phyloP scores from a whole-genome alignment of 2,113 vertebrate species.

The Shinisaurus crocodilurus region DNA sequence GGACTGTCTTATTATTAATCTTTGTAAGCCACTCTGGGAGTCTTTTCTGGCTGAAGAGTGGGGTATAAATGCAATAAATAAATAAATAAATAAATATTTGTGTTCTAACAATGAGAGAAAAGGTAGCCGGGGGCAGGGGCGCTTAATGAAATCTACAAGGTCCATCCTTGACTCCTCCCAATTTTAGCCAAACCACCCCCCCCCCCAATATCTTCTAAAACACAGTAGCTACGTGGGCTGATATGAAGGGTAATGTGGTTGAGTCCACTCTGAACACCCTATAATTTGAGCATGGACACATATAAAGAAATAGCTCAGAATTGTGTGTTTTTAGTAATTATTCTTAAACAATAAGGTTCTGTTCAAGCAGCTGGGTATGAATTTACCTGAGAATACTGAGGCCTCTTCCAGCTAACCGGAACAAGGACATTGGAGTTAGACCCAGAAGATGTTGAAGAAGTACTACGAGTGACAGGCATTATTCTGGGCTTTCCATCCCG shows the following conservation, averaged over 20 bases:
- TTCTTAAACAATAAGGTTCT: not conserved
- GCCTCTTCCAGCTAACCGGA: slow-evolving; percentile 97
- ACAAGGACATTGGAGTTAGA: slow-evolving; percentile 98
- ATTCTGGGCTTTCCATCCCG: slow-evolving; percentile 91
- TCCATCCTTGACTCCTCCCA: not conserved
- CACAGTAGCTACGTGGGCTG: not conserved
- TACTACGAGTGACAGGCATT: slow-evolving; percentile 93
- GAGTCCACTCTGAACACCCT: not conserved
- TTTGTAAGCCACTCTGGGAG: no score
- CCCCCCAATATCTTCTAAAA: not conserved
- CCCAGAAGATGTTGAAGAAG: slow-evolving; percentile 95
- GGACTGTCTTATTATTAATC: no score
- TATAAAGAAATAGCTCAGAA: not conserved
- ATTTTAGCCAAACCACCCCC: not conserved
- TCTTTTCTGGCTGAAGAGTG: no score
- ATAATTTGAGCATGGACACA: not conserved
- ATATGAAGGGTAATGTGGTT: not conserved
- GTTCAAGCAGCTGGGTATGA: not conserved
- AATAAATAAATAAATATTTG: no score
- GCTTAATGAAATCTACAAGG: not conserved
- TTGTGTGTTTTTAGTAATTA: not conserved
- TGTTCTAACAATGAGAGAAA: not conserved
- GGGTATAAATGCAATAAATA: no score
- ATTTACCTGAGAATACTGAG: slow-evolving; percentile 94
- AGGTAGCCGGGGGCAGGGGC: not conserved